Base-by-base conservation (phyloP, 2,113 vertebrate genomes). In the Mus spicilegus region DNA sequence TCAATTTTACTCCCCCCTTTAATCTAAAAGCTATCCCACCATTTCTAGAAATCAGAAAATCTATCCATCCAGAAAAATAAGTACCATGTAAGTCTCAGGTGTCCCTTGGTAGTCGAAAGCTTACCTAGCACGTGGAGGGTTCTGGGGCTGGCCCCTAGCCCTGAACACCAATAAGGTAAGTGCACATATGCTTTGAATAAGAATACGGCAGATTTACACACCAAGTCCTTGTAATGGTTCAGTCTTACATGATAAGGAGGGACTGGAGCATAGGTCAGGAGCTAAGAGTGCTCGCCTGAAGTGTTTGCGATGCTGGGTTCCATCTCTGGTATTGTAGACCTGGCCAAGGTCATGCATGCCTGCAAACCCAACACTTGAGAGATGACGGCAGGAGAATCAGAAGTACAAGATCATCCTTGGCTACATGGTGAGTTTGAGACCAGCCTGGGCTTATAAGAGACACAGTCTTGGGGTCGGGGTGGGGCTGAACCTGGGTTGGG, bases 11-110 rank as follows among this genome's bases (percentile, higher is more conserved):
- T 92, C 76, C 61, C 16, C 30, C 2, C 33, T 69, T 69, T 76
- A 67, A 88, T 49, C 28, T 54, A 77, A 89, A 95, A 87, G 82
- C 46, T 30, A 46, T 69, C 70, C 78, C 89, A n/a, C 30, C n/a
- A 84, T 82, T 90, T 90, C 51, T 58, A 26, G 69, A 90, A 46
- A 42, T 2, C 36, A 63, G 49, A 36, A n/a, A 61, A 46, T 85
- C 58, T 70, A 11, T 58, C 77, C 28, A 26, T 24, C 7, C 56
- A n/a, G 4, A 65, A 30, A 24, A 72, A 51, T 22, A 54, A 80
- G 19, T n/a, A 39, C 3, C 80, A 61, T 39, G 51, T 56, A 84
- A 42, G 56, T 39, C 13, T 42, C 5, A 20, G 51, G 54, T 58
- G 33, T n/a, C 1, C 22, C n/a, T 42, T 24, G 42, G 58, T 28